Base-by-base conservation (phyloP, 2,888 invertebrate species). In the Callyntrura guangdongensis region DNA sequence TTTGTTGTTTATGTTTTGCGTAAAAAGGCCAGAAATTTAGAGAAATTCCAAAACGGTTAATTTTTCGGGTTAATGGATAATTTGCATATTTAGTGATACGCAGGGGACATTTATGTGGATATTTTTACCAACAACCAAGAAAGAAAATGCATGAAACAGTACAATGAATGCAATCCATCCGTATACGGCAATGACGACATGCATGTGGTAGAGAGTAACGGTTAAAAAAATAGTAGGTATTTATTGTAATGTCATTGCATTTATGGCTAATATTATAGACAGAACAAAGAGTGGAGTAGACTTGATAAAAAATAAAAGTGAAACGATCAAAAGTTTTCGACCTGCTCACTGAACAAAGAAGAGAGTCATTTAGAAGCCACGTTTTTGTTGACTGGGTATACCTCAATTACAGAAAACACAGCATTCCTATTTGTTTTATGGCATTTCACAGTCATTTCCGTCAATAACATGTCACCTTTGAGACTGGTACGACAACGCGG, bases 401-500 rank as follows among this genome's bases (percentile, higher is more conserved):
- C 27, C 27, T 67, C 69, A 86, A 86, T 86, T 67, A 49, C 45
- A 72, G 47, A 53, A 74, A 86, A 86, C 77, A 86, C 86, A 56
- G 61, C 45, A 86, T 79, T 79, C 86, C 81, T 82, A 87, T 87
- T 87, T 87, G 87, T 82, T 81, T 87, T 87, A 87, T 69, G 69
- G 81, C 81, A 59, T 69, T 87, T 87, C 79, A 17, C 79, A 79
- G 64, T 79, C 64, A 67, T 86, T 86, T 86, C 36, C 67, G 47
- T 47, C n/a, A 86, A 86, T 86, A 86, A 47, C 47, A 67, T 49
- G 45, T 67, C 64, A 59, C 77, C 61, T 77, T 61, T 77, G 56
- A 56, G 49, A 84, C 69, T 49, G 67, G 27, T 36, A 77, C 49
- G 17, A 53, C 77, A 53, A 77, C 20, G 22, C 53, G 77, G 53